Percentiles rank a stretch among this genome's conserved stretches.
Evolutionary conservation across 2,113 vertebrate species (phyloP).

Genomic region (Chascanopsetta lugubris): DNA sequence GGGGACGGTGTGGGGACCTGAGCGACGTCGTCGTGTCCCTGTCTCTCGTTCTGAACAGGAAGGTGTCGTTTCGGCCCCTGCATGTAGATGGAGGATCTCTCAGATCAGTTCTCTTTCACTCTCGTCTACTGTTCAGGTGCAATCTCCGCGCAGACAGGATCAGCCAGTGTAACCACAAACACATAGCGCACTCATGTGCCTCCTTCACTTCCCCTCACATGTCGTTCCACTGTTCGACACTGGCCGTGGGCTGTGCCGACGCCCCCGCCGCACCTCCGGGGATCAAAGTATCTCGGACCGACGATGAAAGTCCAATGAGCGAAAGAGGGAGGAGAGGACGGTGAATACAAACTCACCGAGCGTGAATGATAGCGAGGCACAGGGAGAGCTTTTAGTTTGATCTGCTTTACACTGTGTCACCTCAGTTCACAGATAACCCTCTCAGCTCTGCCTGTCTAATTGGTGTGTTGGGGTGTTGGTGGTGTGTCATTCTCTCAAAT

Average conservation of each 20-base stretch:
- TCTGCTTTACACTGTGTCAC: slow-evolving; percentile 39
- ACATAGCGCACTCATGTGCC: slow-evolving; percentile 21
- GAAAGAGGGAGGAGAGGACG: background rate
- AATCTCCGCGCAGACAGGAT: slow-evolving; percentile 45
- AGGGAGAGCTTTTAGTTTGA: slow-evolving; percentile 37
- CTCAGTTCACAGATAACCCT: slow-evolving; percentile 56
- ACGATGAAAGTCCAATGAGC: slow-evolving; percentile 9
- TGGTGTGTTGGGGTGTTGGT: slow-evolving; percentile 40
- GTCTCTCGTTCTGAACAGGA: slow-evolving; percentile 51
- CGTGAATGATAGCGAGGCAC: slow-evolving; percentile 3
- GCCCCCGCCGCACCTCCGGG: slow-evolving; percentile 23
- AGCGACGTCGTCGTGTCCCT: slow-evolving; percentile 10
- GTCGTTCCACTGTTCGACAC: background rate
- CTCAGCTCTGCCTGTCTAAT: slow-evolving; percentile 50
- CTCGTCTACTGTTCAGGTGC: slow-evolving; percentile 29
- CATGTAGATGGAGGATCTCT: slow-evolving; percentile 21
- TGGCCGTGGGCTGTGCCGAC: slow-evolving; percentile 11
- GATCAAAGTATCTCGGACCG: slow-evolving; percentile 21
- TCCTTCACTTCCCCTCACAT: slow-evolving; percentile 15
- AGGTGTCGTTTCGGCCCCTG: slow-evolving; percentile 28
- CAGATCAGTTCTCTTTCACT: slow-evolving; percentile 13
- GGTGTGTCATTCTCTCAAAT: slow-evolving; percentile 57
- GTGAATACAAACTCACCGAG: slow-evolving; percentile 7
- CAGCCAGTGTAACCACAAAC: slow-evolving; percentile 43
- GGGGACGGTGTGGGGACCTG: slow-evolving; percentile 8